Evolutionary conservation across 2,888 invertebrate genomes (phyloP), one percentile per base, ranked within the genome.

Genomic region (Nemurella pictetii): DNA sequence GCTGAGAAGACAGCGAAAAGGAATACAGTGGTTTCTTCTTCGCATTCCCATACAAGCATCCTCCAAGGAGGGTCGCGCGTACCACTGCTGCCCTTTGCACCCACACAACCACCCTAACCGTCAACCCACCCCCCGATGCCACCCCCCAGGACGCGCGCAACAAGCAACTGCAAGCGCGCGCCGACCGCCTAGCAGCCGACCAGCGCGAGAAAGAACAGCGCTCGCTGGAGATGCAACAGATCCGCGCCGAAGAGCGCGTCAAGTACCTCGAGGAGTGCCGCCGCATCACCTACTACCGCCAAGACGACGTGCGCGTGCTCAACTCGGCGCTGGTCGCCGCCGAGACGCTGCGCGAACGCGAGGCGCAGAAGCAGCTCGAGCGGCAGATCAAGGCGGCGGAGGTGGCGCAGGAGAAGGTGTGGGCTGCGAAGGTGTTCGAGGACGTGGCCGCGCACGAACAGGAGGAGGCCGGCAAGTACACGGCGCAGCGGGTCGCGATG

Each of bases 281-380:
- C 28, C 28, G 9, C 3, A 29, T 78, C 12, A 28, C 30, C 30
- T 28, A 29, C 30, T 78, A 78, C 20, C 26, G n/a, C 29, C 28
- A 30, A 15, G 78, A 78, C 78, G 78, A 78, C 29, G n/a, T 78
- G 29, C 28, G 28, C 2, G n/a, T n/a, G 20, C 15, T 78, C 12
- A 78, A 78, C 78, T 30, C 78, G n/a, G 78, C 78, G 29, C 78
- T 78, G 29, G 27, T 78, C 78, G 15, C 30, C 27, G 5, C 29
- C 29, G 78, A 78, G 78, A 78, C 78, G 5, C 12, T 78, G 78
- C 78, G 78, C 5, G 30, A 29, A 5, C 28, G 78, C n/a, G 78
- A 28, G n/a, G 78, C 26, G 30, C 78, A 78, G 78, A 29, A 28
- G 30, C 12, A 78, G n/a, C 30, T 78, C 5, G 78, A 78, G 28